Base-by-base conservation (phyloP, 2,888 invertebrate genomes). In the Acanthopleura granulata region DNA sequence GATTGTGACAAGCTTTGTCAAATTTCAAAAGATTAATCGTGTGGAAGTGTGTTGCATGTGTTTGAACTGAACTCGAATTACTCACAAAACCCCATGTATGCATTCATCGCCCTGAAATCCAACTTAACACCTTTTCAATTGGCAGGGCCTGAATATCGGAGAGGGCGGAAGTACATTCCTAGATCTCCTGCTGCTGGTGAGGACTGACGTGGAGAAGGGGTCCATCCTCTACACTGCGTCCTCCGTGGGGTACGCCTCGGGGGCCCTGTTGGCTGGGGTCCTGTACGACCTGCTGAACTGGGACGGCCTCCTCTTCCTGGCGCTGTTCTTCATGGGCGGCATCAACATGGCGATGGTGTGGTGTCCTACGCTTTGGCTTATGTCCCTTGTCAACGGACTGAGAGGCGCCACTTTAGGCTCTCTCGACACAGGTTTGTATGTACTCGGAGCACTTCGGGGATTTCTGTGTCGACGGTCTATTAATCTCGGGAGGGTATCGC, bases 131-230 rank as follows among this genome's bases (percentile, higher is more conserved):
- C 57, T 66, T 12, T 66, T 6, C 29, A 3, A 16, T 25, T 66
- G 1, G 66, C 25, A 66, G 66, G 66, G 66, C 6, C 14, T 66
- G 29, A 6, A 66, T 66, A 27, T 66, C 66, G 66, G 66, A 15
- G 66, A 22, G 25, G 66, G 66, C 29, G 66, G 66, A 66, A 22
- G 27, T 15, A 66, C 66, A 16, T 66, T 66, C 29, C 22, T 66
- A 1, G 66, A 66, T 25, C 29, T 66, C 27, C 29, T 66, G 1
- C 25, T 66, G 29, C 1, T 66, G 4, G 66, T 66, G 66, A 66
- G 25, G 29, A 22, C 66, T 3, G 29, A 66, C 25, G 66, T 66
- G 29, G 66, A 66, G 29, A 27, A 66, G 16, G 66, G 66, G 6
- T 66, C 66, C 16, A 27, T 66, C 15, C 25, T 66, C 25, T 66